Evolutionary conservation across 2,113 vertebrate species (phyloP), one percentile per base, ranked within the genome.

Genomic region (Corynorhinus townsendii): DNA sequence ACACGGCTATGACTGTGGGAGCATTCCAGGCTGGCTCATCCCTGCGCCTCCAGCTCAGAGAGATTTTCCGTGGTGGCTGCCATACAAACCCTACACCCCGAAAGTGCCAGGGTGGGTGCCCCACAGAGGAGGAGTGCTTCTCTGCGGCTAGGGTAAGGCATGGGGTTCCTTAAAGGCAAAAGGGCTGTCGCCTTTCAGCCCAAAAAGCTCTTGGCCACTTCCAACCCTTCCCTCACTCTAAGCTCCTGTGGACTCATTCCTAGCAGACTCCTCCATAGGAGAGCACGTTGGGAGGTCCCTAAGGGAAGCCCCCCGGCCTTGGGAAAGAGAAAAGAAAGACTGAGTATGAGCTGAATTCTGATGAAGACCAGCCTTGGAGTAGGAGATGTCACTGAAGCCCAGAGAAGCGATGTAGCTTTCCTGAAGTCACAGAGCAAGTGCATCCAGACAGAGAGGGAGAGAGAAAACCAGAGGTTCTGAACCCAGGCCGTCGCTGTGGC

Each of bases 61-160:
- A 89, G 81, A 91, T 91, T 96, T 95, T 91, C 94, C 45, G 1
- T 22, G 54, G 76, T 11, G 10, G 33, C 52, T 94, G 80, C 84
- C 84, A 81, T 40, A 28, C 2, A 80, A 52, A 95, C 52, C 24
- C 93, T 43, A 88, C 91, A 76, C 76, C 45, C 71, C 80, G 15
- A 28, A 68, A 30, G 38, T 71, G 93, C 86, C 24, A 30, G 47
- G 30, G 35, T 5, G 52, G 11, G 17, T 14, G 9, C 68, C 10
- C n/a, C 17, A 24, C 4, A 4, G 26, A 62, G 47, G 35, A 87
- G 68, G 52, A 85, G 69, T 12, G 59, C 26, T 43, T 88, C 64
- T 82, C 76, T 59, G 40, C 26, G 68, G 76, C 38, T n/a, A 33
- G 7, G 15, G 38, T 35, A 86, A 94, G 33, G 54, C 35, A n/a